Evolutionary conservation across 2,797 vertebrate species (phyloP).

Genomic region (Calcarius lapponicus): DNA sequence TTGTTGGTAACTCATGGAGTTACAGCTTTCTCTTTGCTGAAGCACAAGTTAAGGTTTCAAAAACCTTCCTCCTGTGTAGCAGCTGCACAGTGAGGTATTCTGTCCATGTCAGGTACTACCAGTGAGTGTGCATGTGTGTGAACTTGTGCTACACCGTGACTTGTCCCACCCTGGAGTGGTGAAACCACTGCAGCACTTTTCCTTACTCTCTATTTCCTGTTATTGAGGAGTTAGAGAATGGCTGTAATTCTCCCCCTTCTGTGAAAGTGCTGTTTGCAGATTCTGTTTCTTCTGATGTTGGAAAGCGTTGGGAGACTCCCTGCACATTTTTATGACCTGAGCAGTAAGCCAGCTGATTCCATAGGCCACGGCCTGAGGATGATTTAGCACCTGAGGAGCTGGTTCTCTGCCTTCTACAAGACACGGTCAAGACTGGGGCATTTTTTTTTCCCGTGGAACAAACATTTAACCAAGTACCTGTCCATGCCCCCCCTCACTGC

Average conservation of each 20-base stretch:
- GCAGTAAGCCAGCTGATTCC: neutral
- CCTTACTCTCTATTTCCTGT: neutral
- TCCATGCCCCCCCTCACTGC: fast-evolving
- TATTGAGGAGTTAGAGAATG: neutral
- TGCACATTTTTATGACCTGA: neutral
- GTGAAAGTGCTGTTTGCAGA: neutral
- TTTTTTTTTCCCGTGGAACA: neutral
- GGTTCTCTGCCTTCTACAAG: neutral
- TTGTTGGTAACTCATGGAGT: neutral
- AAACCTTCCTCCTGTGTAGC: neutral
- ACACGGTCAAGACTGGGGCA: too few relatives aligned
- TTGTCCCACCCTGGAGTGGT: neutral
- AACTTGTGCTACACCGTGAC: neutral
- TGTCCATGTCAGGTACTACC: fast-evolving
- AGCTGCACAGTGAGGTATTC: neutral
- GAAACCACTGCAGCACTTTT: neutral
- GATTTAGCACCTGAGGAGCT: neutral
- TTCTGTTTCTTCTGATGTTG: neutral
- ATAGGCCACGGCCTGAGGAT: neutral
- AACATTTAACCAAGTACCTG: neutral
- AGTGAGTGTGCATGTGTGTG: fast-evolving
- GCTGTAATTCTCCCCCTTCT: neutral
- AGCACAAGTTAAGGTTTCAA: neutral
- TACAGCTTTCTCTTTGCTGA: neutral
- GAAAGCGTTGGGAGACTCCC: neutral